Evolutionary conservation across 2,888 invertebrate species (phyloP).

Genomic region (Calephelis perditalis): DNA sequence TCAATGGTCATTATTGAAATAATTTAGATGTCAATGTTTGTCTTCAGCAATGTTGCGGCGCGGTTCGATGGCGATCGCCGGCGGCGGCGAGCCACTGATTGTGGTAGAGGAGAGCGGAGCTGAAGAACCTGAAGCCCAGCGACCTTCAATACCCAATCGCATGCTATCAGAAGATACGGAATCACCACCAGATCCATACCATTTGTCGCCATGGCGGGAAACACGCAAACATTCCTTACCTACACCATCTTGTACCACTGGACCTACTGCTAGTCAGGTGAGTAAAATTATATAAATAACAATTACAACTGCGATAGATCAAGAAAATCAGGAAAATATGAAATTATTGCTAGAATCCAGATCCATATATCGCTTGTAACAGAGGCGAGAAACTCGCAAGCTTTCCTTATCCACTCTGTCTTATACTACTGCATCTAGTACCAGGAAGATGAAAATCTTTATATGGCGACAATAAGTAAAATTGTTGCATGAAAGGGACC

Average conservation of each 20-base stretch:
- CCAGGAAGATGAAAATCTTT: too few relatives aligned
- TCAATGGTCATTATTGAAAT: too few relatives aligned
- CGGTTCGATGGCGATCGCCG: conserved; percentile 80
- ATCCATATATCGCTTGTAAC: too few relatives aligned
- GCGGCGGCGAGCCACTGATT: conserved; percentile 86
- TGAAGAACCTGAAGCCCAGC: conserved; percentile 81
- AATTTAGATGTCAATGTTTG: conserved; percentile 8
- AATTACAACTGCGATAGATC: too few relatives aligned
- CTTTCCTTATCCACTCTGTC: too few relatives aligned
- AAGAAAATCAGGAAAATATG: too few relatives aligned
- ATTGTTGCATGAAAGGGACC: too few relatives aligned
- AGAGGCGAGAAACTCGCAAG: too few relatives aligned
- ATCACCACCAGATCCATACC: conserved; percentile 88
- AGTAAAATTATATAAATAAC: conserved; percentile 45
- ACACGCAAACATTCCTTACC: conserved; percentile 90
- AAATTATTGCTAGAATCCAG: too few relatives aligned
- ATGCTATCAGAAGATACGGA: conserved; percentile 85
- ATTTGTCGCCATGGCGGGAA: conserved; percentile 89
- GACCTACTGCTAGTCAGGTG: conserved; percentile 92
- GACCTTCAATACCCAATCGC: conserved; percentile 75
- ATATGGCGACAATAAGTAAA: too few relatives aligned
- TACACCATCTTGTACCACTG: conserved; percentile 89
- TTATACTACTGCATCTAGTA: too few relatives aligned
- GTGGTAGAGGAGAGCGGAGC: conserved; percentile 88
- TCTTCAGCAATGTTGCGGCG: conserved; percentile 79